These are phyloP conservation scores for Phenganax stokvisi DNA, from an alignment of 92 coral and sea anemone genomes.

Conservation along the genomic window DNA sequence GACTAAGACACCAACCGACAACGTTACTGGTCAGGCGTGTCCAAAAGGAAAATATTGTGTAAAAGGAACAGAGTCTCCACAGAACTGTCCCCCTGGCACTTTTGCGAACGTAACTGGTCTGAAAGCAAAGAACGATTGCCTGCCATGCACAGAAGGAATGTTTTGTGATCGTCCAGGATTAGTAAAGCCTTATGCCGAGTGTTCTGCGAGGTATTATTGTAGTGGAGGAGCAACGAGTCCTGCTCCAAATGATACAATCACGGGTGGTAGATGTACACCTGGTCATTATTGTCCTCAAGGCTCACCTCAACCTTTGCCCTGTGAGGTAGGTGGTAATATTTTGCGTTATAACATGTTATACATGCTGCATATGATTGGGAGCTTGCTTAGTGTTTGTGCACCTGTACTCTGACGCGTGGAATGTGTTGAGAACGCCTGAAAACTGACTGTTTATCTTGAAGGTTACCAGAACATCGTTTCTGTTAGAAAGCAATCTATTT, in stretches of 20 bases:
- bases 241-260: conserved; percentile 71
- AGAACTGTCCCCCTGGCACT: conserved; percentile 88
- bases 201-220: conserved; percentile 81
- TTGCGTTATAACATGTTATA: neutral
- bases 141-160: conserved; percentile 83
- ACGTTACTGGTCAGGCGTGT: conserved; percentile 69
- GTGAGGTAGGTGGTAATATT: conserved; percentile 58
- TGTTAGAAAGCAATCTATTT: too few species aligned
- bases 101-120: conserved; percentile 73
- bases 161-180: conserved; percentile 88
- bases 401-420: too few species aligned
- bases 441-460: too few species aligned
- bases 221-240: conserved; percentile 72
- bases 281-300: conserved; percentile 91
- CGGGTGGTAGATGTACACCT: conserved; percentile 95
- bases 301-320: conserved; percentile 85
- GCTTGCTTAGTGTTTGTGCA: too few species aligned
- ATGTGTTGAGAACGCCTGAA: too few species aligned
- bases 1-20: conserved; percentile 83
- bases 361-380: too few species aligned
- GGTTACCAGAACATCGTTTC: too few species aligned
- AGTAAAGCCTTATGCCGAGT: conserved; percentile 71
- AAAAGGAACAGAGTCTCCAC: conserved; percentile 74
- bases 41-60: conserved; percentile 85
- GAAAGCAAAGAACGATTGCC: conserved; percentile 48